Evolutionary conservation across 2,888 invertebrate species (phyloP).

Genomic region (Patella pellucida): DNA sequence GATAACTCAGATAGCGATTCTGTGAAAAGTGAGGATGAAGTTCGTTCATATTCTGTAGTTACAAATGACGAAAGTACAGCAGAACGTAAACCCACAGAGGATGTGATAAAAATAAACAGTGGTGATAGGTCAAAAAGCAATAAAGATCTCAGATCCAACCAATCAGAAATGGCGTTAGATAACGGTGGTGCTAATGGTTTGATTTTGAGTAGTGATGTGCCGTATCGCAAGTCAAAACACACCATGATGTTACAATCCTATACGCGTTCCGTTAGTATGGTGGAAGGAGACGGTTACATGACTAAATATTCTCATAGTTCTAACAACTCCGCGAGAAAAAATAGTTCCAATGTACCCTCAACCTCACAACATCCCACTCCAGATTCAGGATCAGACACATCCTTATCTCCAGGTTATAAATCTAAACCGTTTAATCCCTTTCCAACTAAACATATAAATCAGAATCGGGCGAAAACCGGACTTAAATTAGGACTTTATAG

Average conservation of each 20-base stretch:
- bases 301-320: slow-evolving; percentile 25
- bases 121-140: too few relatives aligned
- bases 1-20: background rate
- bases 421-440: slow-evolving; percentile 65
- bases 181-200: background rate
- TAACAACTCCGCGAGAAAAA: background rate
- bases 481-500: slow-evolving; percentile 68
- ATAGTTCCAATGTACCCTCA: background rate
- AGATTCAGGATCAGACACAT: background rate
- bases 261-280: background rate
- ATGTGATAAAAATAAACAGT: too few relatives aligned
- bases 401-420: slow-evolving; percentile 21
- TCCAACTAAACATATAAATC: slow-evolving; percentile 64
- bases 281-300: background rate
- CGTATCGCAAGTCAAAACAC: background rate
- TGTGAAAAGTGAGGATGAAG: too few relatives aligned
- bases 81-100: too few relatives aligned
- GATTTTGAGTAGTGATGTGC: background rate
- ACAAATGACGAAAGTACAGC: too few relatives aligned
- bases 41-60: too few relatives aligned
- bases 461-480: slow-evolving; percentile 63
- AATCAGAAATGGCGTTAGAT: background rate
- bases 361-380: slow-evolving; percentile 16
- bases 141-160: too few relatives aligned
- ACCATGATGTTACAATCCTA: slow-evolving; percentile 1